Evolutionary conservation across 1,140 invertebrate species (phyloP).

Genomic region (Panagrolaimus sp.): DNA sequence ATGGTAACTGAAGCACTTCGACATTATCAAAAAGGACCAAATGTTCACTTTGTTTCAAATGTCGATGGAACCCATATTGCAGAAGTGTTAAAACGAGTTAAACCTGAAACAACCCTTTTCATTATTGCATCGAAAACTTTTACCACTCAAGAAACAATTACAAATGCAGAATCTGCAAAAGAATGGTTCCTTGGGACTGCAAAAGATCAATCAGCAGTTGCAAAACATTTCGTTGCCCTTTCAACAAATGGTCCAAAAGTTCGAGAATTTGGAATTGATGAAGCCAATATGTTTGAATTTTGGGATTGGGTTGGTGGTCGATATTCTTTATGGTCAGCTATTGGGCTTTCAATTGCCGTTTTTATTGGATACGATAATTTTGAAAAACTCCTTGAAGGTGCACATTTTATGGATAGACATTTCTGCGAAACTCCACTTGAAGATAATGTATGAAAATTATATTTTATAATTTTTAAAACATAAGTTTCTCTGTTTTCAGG

Average conservation of each 20-base stretch:
- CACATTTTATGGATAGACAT: conserved; percentile 88
- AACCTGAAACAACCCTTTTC: conserved; percentile 88
- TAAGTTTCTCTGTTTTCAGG: too few relatives aligned
- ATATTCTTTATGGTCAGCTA: conserved; percentile 90
- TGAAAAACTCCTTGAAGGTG: conserved; percentile 80
- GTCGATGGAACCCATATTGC: conserved; percentile 97
- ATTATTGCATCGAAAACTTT: conserved; percentile 99
- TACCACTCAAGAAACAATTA: conserved; percentile 98
- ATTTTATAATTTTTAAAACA: too few relatives aligned
- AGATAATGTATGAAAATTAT: conserved; percentile 71
- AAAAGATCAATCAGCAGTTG: conserved; percentile 76
- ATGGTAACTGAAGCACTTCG: conserved; percentile 98
- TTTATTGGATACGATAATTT: conserved; percentile 89
- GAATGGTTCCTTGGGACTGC: conserved; percentile 80
- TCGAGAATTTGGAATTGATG: conserved; percentile 67
- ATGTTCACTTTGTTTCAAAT: conserved; percentile 95
- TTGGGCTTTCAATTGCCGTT: conserved; percentile 88
- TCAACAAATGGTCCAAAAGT: conserved; percentile 76
- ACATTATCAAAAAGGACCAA: conserved; percentile 75
- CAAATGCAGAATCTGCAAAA: conserved; percentile 93
- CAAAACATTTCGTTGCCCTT: conserved; percentile 94
- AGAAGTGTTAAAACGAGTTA: conserved; percentile 80
- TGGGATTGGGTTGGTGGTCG: conserved; percentile 78
- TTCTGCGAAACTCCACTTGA: conserved; percentile 80
- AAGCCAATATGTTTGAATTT: conserved; percentile 97